Percentiles rank a stretch among this genome's conserved stretches.
These are phyloP conservation scores for Lepus americanus DNA, from an alignment of 2,113 vertebrate species.

Conservation along the genomic window DNA sequence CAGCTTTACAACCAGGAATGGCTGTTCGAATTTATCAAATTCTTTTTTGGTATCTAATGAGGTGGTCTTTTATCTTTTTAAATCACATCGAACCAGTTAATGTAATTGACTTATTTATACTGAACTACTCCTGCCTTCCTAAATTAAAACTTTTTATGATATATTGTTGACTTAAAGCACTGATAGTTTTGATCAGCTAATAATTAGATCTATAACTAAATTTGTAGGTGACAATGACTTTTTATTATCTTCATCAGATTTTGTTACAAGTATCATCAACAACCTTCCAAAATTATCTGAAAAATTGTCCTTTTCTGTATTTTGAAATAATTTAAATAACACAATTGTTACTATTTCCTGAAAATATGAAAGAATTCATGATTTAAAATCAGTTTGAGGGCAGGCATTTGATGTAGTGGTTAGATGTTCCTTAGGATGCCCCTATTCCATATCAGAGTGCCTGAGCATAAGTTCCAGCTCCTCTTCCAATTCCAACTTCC, in stretches of 20 bases:
- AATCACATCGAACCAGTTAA: slow-evolving; percentile 17
- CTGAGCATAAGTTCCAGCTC: no score
- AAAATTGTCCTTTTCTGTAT: not conserved
- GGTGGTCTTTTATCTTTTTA: not conserved
- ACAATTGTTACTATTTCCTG: not conserved
- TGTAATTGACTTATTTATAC: not conserved
- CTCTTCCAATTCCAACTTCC: no score
- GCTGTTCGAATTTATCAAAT: not conserved
- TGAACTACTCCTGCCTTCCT: slow-evolving; percentile 18
- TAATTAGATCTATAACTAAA: not conserved
- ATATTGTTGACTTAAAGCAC: not conserved
- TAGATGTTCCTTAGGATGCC: no score
- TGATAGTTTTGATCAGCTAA: not conserved
- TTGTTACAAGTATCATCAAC: not conserved
- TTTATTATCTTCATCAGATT: slow-evolving; percentile 24
- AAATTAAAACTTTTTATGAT: not conserved
- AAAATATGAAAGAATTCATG: not conserved
- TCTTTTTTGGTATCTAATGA: not conserved
- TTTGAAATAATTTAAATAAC: slow-evolving; percentile 18
- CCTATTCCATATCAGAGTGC: no score
- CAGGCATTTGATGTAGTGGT: not conserved
- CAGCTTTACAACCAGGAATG: not conserved
- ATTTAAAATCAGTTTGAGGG: slow-evolving; percentile 1
- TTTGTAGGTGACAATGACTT: not conserved
- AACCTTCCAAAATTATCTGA: not conserved